phyloP scores from a whole-genome alignment of 2,113 vertebrate species.

The Colius striatus region DNA sequence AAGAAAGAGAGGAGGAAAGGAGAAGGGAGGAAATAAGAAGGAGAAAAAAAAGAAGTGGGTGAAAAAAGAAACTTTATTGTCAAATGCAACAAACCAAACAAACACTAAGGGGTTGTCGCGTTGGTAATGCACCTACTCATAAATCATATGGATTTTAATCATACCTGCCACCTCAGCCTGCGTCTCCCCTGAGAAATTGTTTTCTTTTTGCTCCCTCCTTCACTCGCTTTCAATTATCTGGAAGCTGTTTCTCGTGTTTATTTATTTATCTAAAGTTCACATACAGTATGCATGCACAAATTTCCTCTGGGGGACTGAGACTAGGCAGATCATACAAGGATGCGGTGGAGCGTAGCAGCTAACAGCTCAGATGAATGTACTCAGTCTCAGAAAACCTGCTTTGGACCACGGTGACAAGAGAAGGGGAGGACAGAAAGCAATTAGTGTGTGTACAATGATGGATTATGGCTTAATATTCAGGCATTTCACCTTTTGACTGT shows the following conservation, averaged over 20 bases:
- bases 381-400: constrained; percentile 72
- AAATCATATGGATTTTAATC: constrained; percentile 95
- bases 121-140: constrained; percentile 88
- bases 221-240: constrained; percentile 93
- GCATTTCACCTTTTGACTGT: constrained; percentile 76
- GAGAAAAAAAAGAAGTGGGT: background rate
- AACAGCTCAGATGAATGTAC: constrained; percentile 84
- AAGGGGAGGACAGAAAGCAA: constrained; percentile 81
- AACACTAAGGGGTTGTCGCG: constrained; percentile 78
- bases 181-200: constrained; percentile 83
- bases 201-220: constrained; percentile 83
- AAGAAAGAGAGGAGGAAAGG: background rate
- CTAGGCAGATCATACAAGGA: constrained; percentile 77
- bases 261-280: constrained; percentile 95
- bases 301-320: constrained; percentile 82
- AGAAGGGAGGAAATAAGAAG: background rate
- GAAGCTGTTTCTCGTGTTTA: constrained; percentile 89
- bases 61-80: constrained; percentile 77
- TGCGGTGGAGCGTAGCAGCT: constrained; percentile 81
- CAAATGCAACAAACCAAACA: constrained; percentile 78
- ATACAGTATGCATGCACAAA: constrained; percentile 87
- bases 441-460: constrained; percentile 82
- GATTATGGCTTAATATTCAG: constrained; percentile 82
- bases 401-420: constrained; percentile 74
- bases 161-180: constrained; percentile 86